These are phyloP conservation scores for Hyperoplus immaculatus DNA, from an alignment of 2,797 vertebrate genomes.

Conservation along the genomic window DNA sequence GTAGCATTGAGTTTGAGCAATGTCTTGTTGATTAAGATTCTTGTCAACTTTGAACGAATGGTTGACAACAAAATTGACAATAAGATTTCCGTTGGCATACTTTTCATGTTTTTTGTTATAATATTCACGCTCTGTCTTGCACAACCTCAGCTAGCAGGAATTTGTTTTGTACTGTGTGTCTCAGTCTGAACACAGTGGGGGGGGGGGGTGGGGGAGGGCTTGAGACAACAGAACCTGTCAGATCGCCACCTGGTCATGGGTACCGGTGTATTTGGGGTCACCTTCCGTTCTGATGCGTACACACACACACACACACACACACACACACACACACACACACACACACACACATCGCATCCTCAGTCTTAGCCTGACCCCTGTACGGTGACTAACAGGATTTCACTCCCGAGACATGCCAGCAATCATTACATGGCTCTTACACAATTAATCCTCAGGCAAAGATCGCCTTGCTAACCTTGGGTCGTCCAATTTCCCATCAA, in stretches of 20 bases:
- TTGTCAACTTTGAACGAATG: not conserved
- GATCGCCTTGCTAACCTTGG: constrained; percentile 80
- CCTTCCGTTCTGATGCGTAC: constrained; percentile 64
- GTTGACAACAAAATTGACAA: not conserved
- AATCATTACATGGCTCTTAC: constrained; percentile 86
- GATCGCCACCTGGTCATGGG: constrained; percentile 68
- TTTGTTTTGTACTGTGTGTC: constrained; percentile 18
- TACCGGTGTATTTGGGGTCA: constrained; percentile 58
- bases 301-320: constrained; percentile 33
- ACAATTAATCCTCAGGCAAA: constrained; percentile 84
- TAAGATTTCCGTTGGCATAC: not conserved
- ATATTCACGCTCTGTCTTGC: constrained; percentile 27
- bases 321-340: constrained; percentile 35
- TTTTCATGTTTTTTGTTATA: constrained; percentile 22
- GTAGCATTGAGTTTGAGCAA: not conserved
- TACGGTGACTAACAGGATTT: constrained; percentile 83
- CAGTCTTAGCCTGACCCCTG: constrained; percentile 66
- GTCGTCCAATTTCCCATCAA: constrained; percentile 77
- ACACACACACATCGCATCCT: constrained; percentile 34
- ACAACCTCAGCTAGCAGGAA: constrained; percentile 27
- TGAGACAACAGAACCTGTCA: constrained; percentile 61
- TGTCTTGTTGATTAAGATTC: not conserved
- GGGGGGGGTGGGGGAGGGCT: constrained; percentile 26
- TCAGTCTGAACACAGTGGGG: constrained; percentile 50
- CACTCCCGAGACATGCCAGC: constrained; percentile 76